Conservation (phyloP, 2,797 vertebrate genomes). For the Scleropages formosus region DNA sequence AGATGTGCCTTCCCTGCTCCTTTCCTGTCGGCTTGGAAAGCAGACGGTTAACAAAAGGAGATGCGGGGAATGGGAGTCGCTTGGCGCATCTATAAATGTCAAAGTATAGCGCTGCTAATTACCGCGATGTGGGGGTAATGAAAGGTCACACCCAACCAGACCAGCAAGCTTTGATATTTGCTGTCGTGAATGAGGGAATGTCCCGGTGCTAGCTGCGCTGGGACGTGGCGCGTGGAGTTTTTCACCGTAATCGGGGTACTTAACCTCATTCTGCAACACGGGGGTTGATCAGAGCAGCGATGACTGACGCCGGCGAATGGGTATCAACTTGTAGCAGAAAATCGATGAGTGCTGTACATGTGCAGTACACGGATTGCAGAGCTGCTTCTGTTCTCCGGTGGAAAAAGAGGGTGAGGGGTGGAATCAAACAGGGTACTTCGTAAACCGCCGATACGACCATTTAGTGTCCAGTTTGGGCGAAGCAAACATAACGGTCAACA, state of each 20-base stretch:
- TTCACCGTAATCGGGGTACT: background rate
- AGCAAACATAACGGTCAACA: too few relatives aligned
- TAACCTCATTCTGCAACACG: background rate
- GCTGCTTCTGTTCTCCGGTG: slow-evolving; percentile 10
- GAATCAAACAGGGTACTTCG: slow-evolving; percentile 49
- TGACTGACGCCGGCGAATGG: slow-evolving; percentile 2
- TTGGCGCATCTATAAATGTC: slow-evolving; percentile 3
- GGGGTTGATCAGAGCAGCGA: slow-evolving; percentile 1
- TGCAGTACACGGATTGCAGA: background rate
- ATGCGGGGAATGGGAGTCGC: slow-evolving; percentile 41
- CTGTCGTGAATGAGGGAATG: background rate
- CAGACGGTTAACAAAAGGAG: slow-evolving; percentile 42
- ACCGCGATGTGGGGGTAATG: background rate
- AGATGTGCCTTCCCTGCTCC: slow-evolving; percentile 13
- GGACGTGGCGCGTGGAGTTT: background rate
- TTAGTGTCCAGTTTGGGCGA: slow-evolving; percentile 43
- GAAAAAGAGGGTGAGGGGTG: slow-evolving; percentile 8
- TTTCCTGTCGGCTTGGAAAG: slow-evolving; percentile 17
- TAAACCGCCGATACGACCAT: slow-evolving; percentile 53
- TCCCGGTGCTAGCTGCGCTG: background rate
- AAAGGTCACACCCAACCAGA: slow-evolving; percentile 27
- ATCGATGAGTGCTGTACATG: slow-evolving; percentile 17
- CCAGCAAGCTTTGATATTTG: background rate
- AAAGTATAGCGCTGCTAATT: slow-evolving; percentile 13
- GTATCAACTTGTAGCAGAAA: slow-evolving; percentile 1